These are phyloP conservation scores for Drosophila falleni DNA, from an alignment of 2,888 invertebrate species.

Conservation along the genomic window DNA sequence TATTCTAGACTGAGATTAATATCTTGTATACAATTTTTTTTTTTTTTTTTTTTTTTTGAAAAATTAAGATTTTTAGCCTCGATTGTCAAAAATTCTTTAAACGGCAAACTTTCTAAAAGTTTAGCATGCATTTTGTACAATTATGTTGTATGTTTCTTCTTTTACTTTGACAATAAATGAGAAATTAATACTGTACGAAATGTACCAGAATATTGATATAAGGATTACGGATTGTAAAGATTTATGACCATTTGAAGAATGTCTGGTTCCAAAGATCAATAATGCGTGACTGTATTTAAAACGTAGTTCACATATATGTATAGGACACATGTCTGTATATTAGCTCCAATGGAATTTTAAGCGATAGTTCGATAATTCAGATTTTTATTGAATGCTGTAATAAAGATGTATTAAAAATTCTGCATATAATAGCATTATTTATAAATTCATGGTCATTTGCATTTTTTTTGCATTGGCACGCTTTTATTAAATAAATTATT, in stretches of 20 bases:
- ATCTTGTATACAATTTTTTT: background rate
- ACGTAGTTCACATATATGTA: constrained; percentile 9
- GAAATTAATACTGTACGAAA: background rate
- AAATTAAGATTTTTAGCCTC: background rate
- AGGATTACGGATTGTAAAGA: constrained; percentile 1
- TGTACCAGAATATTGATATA: background rate
- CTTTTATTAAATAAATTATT: constrained; percentile 63
- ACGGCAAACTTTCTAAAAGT: background rate
- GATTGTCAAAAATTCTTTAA: background rate
- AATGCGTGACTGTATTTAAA: constrained; percentile 7
- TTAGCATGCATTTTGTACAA: background rate
- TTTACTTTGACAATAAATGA: constrained; percentile 4
- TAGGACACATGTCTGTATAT: constrained; percentile 17
- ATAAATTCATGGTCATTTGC: constrained; percentile 39
- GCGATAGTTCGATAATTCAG: constrained; percentile 21
- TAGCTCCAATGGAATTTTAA: constrained; percentile 31
- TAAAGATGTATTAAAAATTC: constrained; percentile 50
- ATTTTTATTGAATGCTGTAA: constrained; percentile 47
- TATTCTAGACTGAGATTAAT: background rate
- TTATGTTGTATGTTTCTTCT: background rate
- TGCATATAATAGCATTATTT: constrained; percentile 49
- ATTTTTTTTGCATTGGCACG: constrained; percentile 36
- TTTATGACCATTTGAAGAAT: constrained; percentile 4
- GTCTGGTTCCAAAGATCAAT: constrained; percentile 29
- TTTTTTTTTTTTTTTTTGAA: background rate